Conservation (phyloP, 2,888 invertebrate genomes). For the Pogonocherus hispidulus region DNA sequence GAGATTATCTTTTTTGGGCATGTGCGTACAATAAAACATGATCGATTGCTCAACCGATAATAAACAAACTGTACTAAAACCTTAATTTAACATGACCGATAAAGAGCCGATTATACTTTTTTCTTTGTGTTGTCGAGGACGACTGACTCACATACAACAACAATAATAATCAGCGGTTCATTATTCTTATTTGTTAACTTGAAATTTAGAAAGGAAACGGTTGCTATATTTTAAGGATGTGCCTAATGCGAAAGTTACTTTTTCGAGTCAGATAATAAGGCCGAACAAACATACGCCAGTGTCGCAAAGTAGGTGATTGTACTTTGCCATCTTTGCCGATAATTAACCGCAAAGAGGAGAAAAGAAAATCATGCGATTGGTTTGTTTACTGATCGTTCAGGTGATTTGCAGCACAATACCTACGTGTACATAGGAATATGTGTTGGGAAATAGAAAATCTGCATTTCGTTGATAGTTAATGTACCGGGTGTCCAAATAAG, state of each 20-base stretch:
- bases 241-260: constrained; percentile 9
- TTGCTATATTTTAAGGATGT: neutral
- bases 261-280: neutral
- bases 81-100: neutral
- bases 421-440: neutral
- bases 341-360: neutral
- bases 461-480: no score
- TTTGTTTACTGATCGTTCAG: neutral
- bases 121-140: neutral
- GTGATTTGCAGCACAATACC: neutral
- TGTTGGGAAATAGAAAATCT: neutral
- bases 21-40: neutral
- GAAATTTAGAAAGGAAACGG: neutral
- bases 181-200: neutral
- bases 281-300: neutral
- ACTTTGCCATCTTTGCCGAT: neutral
- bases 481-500: no score
- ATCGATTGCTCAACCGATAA: neutral
- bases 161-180: neutral
- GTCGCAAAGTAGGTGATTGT: neutral
- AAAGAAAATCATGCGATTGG: neutral
- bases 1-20: neutral
- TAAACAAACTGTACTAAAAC: neutral
- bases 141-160: no score
- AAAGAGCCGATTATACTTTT: neutral